Conservation (phyloP, 1,140 invertebrate species). For the Drosophila varians region DNA sequence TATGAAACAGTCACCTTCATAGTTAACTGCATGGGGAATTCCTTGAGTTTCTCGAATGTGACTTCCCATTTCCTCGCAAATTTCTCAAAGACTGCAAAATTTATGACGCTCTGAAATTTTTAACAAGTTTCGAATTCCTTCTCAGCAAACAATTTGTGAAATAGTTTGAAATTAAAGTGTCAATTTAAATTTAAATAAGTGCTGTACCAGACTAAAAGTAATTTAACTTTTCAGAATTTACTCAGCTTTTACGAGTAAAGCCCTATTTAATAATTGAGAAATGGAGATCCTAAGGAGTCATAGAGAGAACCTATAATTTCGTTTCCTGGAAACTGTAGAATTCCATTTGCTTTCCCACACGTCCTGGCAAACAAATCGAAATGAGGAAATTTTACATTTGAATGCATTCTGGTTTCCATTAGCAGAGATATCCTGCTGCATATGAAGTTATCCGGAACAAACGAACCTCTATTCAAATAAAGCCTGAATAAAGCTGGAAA, state of each 20-base stretch:
- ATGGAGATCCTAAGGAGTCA: too few relatives aligned
- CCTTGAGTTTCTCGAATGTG: neutral
- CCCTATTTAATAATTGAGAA: conserved; percentile 20
- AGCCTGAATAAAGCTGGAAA: conserved; percentile 5
- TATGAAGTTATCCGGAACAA: neutral
- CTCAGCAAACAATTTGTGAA: neutral
- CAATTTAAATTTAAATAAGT: neutral
- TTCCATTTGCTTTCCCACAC: conserved; percentile 24
- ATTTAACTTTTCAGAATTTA: too few relatives aligned
- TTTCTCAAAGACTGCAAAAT: neutral
- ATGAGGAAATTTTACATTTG: conserved; percentile 18
- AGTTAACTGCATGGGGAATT: conserved; percentile 31
- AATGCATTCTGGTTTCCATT: conserved; percentile 22
- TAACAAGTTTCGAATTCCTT: neutral
- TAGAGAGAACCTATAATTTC: neutral
- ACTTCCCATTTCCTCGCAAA: neutral
- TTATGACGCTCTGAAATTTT: neutral
- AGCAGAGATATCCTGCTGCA: conserved; percentile 16
- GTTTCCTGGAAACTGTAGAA: conserved; percentile 28
- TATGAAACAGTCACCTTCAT: conserved; percentile 44
- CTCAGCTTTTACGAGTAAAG: too few relatives aligned
- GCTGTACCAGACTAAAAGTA: neutral
- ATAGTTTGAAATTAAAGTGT: neutral
- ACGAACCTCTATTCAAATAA: neutral
- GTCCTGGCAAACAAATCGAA: neutral